Base-by-base conservation (phyloP, 2,113 vertebrate species). In the Entomyzon cyanotis region DNA sequence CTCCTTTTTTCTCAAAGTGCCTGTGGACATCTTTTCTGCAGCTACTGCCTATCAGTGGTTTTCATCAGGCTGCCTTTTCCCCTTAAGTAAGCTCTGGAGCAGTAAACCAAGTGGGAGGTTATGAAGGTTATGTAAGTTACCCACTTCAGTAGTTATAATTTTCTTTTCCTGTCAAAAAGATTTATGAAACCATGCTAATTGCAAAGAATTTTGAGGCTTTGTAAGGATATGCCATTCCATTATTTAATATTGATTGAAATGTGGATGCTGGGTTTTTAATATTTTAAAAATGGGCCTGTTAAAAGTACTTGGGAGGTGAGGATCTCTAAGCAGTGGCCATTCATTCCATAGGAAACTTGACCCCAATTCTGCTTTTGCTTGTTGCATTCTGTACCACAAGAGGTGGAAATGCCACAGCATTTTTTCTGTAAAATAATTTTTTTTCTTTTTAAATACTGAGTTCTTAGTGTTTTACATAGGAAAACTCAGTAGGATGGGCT, bases 121-220 rank as follows among this genome's bases (percentile, higher is more conserved):
- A 24, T 62, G 49, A 25, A 76, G 65, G 18, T 90, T 91, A 23
- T 83, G 23, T 24, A 65, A 83, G 53, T 81, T 81, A 33, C 42
- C 33, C 30, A 23, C 27, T 78, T 83, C 15, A 47, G 23, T 67
- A 75, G 39, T 68, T 64, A 22, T 0, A 0, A 0, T 68, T 89
- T 82, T 87, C n/a, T 91, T 91, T 88, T 42, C 28, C 33, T 92
- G 22, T 84, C 80, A 90, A 47, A 90, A 84, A 89, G 47, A 55
- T 86, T 65, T 16, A 67, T 84, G 60, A 90, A 77, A 70, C 44
- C 11, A 47, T 33, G 24, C 14, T 81, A 92, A 69, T 88, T 88
- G 33, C 30, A 59, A 65, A 88, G 25, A 56, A 46, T 86, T 84
- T 74, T 19, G 74, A 87, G 25, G 14, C 42, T 83, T 70, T 63